Evolutionary conservation across 2,797 vertebrate genomes (phyloP).

Genomic region (Danio kyathit): DNA sequence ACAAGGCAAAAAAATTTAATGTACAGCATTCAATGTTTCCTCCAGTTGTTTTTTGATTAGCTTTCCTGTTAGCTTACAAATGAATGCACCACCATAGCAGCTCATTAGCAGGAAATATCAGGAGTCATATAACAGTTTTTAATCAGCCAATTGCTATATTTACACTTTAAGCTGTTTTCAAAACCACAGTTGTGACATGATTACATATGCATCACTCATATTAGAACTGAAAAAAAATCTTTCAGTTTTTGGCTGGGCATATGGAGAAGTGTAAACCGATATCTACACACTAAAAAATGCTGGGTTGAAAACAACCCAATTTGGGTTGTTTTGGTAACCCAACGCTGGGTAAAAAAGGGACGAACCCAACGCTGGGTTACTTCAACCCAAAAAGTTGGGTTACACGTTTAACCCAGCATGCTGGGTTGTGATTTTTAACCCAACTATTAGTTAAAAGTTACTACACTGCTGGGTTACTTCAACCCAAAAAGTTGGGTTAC

Average conservation of each 20-base stretch:
- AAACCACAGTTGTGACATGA: not conserved
- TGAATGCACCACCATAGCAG: constrained; percentile 57
- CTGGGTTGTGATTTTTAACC: too few species aligned
- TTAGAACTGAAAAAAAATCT: not conserved
- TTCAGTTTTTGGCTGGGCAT: too few species aligned
- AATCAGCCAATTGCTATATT: constrained; percentile 37
- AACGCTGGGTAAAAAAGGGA: too few species aligned
- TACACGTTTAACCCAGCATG: too few species aligned
- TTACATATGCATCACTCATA: not conserved
- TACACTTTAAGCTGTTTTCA: constrained; percentile 9
- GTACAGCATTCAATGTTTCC: constrained; percentile 49
- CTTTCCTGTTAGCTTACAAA: constrained; percentile 56
- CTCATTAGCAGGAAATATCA: constrained; percentile 64
- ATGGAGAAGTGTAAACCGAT: not conserved
- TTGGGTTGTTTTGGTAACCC: too few species aligned
- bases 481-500: too few species aligned
- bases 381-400: too few species aligned
- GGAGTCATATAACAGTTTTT: constrained; percentile 30
- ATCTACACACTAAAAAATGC: too few species aligned
- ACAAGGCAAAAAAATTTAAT: constrained; percentile 60
- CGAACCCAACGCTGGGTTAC: too few species aligned
- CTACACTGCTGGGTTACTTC: too few species aligned
- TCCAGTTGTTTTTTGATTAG: not conserved
- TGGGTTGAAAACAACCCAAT: too few species aligned
- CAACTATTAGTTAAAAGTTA: too few species aligned